Evolutionary conservation across 2,888 invertebrate genomes (phyloP), one percentile per base, ranked within the genome.

Genomic region (Cerastis leucographa): DNA sequence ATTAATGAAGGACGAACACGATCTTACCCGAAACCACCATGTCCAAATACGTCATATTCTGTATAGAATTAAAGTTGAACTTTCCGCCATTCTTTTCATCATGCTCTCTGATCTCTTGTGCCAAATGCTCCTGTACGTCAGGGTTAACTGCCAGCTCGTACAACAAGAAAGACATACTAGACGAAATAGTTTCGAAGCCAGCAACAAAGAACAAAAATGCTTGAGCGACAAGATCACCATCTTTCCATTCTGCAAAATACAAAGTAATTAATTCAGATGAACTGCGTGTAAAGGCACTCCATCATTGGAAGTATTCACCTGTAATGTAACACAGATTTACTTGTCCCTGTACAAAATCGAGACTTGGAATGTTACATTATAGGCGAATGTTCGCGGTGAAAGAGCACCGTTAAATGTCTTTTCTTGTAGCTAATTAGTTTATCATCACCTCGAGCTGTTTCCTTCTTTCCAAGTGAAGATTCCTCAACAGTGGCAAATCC

Each of bases 401-500:
- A 56, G 56, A 25, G 25, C 56, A 56, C 14, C 7, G 14, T 56
- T 25, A n/a, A n/a, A n/a, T 25, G 17, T 3, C 1, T 42, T 42
- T 42, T 64, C 8, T 35, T 64, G n/a, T 2, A 7, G 14, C 2
- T 22, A n/a, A 12, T 40, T 9, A 2, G 7, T 6, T 1, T n/a
- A 25, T 42, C 8, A 1, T 64, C 17, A 95, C 95, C 92, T 92
- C 91, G 91, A 29, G 89, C 87, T 2, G 87, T 81, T 51, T 80
- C 80, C 54, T 89, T 92, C 71, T 91, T 94, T 3, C 95, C 95
- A 35, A 94, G 85, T 4, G 85, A 76, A 0, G 95, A 95, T 86
- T 96, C 95, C 81, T 95, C 94, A 0, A 95, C 95, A 0, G 94
- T 94, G 0, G 95, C 94, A 76, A 94, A 95, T 0, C 96, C 95